Evolutionary conservation across 2,888 invertebrate genomes (phyloP).

Genomic region (Drosophila ustulata): DNA sequence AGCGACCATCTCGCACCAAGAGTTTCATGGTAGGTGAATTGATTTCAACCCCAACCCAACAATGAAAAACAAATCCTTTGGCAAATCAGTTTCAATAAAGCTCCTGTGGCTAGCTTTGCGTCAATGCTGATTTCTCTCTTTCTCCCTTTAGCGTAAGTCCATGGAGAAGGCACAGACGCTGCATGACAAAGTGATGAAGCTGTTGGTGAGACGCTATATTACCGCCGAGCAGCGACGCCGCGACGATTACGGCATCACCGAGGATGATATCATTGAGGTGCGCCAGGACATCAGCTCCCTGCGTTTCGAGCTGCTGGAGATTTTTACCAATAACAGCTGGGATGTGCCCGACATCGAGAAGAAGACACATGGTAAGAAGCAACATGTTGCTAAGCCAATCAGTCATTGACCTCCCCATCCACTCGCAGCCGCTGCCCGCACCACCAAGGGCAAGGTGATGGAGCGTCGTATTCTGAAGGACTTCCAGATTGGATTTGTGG

Average conservation of each 20-base stretch:
- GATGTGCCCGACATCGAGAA: slow-evolving; percentile 91
- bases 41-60: neutral
- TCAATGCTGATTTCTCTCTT: slow-evolving; percentile 41
- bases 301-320: slow-evolving; percentile 96
- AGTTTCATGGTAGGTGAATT: slow-evolving; percentile 88
- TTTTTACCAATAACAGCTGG: slow-evolving; percentile 95
- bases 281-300: slow-evolving; percentile 98
- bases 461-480: slow-evolving; percentile 94
- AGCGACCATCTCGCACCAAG: slow-evolving; percentile 85
- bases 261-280: slow-evolving; percentile 99
- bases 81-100: slow-evolving; percentile 75
- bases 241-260: slow-evolving; percentile 96
- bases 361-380: slow-evolving; percentile 85
- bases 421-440: slow-evolving; percentile 89
- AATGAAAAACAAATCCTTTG: slow-evolving; percentile 62
- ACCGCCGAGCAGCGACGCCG: slow-evolving; percentile 94
- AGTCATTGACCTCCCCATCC: neutral
- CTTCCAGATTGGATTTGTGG: slow-evolving; percentile 95
- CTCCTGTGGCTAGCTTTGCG: slow-evolving; percentile 58
- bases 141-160: slow-evolving; percentile 88
- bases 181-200: slow-evolving; percentile 94
- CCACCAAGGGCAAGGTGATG: slow-evolving; percentile 90
- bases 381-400: slow-evolving; percentile 31
- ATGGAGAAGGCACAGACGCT: slow-evolving; percentile 89
- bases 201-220: slow-evolving; percentile 95